phyloP scores from a whole-genome alignment of 2,113 vertebrate species.

The Potamarius usumacintae region DNA sequence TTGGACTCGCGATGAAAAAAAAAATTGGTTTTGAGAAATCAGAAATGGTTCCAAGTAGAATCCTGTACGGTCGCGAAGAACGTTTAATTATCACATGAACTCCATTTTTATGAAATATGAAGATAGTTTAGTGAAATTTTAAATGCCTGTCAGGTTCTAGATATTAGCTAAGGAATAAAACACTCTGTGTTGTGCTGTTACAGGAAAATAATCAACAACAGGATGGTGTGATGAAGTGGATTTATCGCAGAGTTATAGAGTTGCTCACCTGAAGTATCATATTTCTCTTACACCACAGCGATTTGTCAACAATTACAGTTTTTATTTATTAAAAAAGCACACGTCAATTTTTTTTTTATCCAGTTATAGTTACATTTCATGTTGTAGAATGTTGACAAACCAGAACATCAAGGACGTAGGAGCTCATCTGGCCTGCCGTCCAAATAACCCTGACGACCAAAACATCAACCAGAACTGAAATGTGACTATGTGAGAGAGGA shows the following conservation, averaged over 20 bases:
- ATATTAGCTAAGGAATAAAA: not conserved
- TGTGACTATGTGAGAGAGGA: too few species aligned
- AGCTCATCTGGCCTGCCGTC: too few species aligned
- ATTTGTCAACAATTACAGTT: not conserved
- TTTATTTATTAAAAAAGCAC: not conserved
- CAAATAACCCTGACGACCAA: too few species aligned
- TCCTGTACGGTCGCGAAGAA: not conserved
- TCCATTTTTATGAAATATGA: too few species aligned
- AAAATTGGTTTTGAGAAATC: not conserved
- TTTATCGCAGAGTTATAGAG: too few species aligned
- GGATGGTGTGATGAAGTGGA: not conserved
- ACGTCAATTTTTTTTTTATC: not conserved
- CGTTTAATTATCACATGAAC: not conserved
- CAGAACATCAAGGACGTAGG: too few species aligned
- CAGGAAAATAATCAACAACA: not conserved
- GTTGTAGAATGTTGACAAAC: not conserved
- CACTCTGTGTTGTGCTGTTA: not conserved
- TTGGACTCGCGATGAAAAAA: not conserved
- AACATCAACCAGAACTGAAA: too few species aligned
- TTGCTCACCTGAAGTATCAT: too few species aligned
- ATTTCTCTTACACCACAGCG: not conserved
- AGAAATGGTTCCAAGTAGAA: not conserved
- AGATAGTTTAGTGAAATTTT: too few species aligned
- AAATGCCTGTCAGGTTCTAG: not conserved
- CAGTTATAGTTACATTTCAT: not conserved